Evolutionary conservation across 2,888 invertebrate species (phyloP).

Genomic region (Drosophila bunnanda): DNA sequence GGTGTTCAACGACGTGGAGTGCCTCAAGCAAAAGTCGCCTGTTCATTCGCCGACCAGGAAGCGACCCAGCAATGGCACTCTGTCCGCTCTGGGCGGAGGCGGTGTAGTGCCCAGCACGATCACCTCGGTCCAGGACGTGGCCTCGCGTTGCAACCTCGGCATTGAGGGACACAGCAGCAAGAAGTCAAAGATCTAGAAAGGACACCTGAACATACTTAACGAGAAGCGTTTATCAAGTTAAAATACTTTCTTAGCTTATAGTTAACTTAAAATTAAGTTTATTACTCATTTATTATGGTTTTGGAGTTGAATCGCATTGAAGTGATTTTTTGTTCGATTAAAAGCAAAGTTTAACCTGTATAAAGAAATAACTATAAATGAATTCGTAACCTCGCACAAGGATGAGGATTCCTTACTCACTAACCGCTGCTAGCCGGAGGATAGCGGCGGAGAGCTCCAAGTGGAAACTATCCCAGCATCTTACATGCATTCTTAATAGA

Average conservation of each 20-base stretch:
- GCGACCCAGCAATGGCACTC: conserved; percentile 79
- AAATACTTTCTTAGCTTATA: conserved; percentile 13
- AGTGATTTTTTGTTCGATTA: conserved; percentile 55
- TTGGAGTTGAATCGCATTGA: conserved; percentile 56
- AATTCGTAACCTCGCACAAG: conserved; percentile 41
- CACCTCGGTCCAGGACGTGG: conserved; percentile 77
- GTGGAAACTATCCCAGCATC: conserved; percentile 1
- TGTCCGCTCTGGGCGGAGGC: conserved; percentile 62
- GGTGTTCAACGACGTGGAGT: conserved; percentile 97
- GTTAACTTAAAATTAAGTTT: conserved; percentile 38
- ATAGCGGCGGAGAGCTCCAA: not conserved
- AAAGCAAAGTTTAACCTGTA: conserved; percentile 19
- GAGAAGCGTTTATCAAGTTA: conserved; percentile 3
- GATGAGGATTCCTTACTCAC: not conserved
- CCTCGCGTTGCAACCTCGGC: conserved; percentile 83
- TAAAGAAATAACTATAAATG: conserved; percentile 18
- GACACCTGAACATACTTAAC: conserved; percentile 1
- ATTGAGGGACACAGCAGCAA: conserved; percentile 84
- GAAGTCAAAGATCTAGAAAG: conserved; percentile 80
- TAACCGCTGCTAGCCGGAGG: conserved; percentile 9
- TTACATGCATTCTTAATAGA: conserved; percentile 37
- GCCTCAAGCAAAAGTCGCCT: conserved; percentile 92
- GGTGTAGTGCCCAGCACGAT: conserved; percentile 62
- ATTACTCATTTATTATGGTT: conserved; percentile 18
- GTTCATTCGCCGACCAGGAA: conserved; percentile 85